These are phyloP conservation scores for Gortyna flavago DNA, from an alignment of 2,888 invertebrate genomes.

Conservation along the genomic window DNA sequence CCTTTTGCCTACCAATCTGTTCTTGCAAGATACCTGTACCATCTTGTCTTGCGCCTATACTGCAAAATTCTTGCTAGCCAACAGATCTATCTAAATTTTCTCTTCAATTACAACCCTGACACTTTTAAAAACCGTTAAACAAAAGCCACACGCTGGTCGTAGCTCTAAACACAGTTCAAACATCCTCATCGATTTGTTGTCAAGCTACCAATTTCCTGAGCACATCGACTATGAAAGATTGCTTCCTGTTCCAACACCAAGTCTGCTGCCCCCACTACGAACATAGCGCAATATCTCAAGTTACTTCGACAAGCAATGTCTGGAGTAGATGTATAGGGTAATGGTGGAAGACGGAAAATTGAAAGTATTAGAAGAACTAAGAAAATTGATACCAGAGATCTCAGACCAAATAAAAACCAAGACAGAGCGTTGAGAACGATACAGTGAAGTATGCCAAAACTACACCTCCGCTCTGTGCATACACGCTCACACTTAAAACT, in stretches of 20 bases:
- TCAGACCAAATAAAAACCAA: too few relatives aligned
- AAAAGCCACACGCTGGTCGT: background rate
- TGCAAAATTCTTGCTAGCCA: background rate
- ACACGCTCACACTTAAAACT: too few relatives aligned
- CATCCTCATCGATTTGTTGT: constrained; percentile 64
- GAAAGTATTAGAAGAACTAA: background rate
- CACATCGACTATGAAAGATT: constrained; percentile 68
- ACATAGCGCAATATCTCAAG: constrained; percentile 61
- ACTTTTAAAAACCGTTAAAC: constrained; percentile 28
- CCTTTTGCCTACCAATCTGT: background rate
- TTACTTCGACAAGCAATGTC: constrained; percentile 53
- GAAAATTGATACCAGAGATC: background rate
- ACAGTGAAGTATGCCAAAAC: too few relatives aligned
- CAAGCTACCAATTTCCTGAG: constrained; percentile 67
- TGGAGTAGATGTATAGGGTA: constrained; percentile 9
- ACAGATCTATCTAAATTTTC: background rate
- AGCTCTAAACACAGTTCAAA: constrained; percentile 52
- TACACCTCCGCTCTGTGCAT: too few relatives aligned
- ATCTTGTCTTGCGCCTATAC: background rate
- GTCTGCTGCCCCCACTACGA: constrained; percentile 53
- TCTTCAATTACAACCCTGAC: background rate
- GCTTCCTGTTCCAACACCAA: constrained; percentile 65
- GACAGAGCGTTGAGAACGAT: too few relatives aligned
- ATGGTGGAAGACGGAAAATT: background rate
- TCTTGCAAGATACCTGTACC: background rate